These are phyloP conservation scores for Oreochromis tanganicae DNA, from an alignment of 2,113 vertebrate species.

Conservation along the genomic window DNA sequence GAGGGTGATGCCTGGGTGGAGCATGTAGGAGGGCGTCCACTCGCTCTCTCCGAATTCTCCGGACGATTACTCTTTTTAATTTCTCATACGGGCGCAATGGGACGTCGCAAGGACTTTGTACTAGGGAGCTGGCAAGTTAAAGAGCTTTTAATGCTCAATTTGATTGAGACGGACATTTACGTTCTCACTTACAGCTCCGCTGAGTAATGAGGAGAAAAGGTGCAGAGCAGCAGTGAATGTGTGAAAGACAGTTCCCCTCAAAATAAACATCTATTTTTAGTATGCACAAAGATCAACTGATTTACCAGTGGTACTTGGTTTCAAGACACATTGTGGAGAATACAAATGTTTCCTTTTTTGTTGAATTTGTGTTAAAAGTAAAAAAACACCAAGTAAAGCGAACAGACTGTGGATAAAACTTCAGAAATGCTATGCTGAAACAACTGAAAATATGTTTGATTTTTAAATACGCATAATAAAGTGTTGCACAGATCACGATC, in stretches of 20 bases:
- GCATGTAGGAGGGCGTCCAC: background rate
- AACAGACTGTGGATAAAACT: background rate
- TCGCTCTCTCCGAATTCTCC: accelerated
- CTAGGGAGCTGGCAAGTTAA: background rate
- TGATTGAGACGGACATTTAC: background rate
- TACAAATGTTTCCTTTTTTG: background rate
- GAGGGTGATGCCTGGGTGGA: background rate
- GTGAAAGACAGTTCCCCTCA: background rate
- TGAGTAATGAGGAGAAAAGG: background rate
- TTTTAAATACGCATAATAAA: accelerated
- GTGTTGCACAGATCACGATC: background rate
- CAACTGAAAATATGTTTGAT: background rate
- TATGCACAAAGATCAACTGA: background rate
- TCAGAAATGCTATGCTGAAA: background rate
- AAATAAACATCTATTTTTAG: background rate
- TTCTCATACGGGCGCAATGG: background rate
- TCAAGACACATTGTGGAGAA: background rate
- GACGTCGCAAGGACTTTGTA: background rate
- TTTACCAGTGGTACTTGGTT: background rate
- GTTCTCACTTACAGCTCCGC: background rate
- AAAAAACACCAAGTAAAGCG: background rate
- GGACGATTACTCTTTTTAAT: background rate
- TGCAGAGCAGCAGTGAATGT: background rate
- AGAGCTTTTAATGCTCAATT: background rate
- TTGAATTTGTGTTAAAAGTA: background rate